Base-by-base conservation (phyloP, 2,888 invertebrate genomes). In the Protophormia terraenovae region DNA sequence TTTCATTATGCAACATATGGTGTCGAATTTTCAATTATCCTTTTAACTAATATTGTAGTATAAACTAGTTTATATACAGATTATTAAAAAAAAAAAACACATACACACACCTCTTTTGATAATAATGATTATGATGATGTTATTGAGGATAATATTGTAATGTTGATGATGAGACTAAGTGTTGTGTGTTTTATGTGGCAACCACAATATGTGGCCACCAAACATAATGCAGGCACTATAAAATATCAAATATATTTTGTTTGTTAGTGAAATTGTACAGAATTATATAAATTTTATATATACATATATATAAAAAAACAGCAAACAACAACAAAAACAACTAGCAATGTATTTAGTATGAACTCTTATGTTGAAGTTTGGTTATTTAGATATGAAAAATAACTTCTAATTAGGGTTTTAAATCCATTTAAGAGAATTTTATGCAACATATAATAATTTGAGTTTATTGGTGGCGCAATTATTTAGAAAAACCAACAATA, bases 401-500 rank as follows among this genome's bases (percentile, higher is more conserved):
- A 78, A 69, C 60, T 69, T 60, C 16, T 62, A 78, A 78, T 69
- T 69, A 78, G 69, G n/a, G 60, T 27, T 78, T 78, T 60, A 50
- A 60, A 16, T 38, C 10, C 7, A 29, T 27, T 47, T n/a, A 19
- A 16, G 16, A 3, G 24, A 50, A 35, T 45, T 8, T 19, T 58
- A 35, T 24, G 35, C 29, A 16, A 45, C 27, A 45, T 22, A 76
- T 41, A 45, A 58, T 77, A 67, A 35, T 69, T 69, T 71, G n/a
- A 7, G 7, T 12, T 38, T 71, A 53, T 62, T 50, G 71, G 50
- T 71, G 27, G n/a, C 7, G 4, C 35, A 53, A 53, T 71, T 62
- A 69, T 58, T 71, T 62, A 53, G 50, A 53, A 71, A 45, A 79
- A 62, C 38, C 67, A 50, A 47, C 50, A 71, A 79, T 53, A 16